Evolutionary conservation across 2,797 vertebrate genomes (phyloP).

Genomic region (Toxotes lorentzi): DNA sequence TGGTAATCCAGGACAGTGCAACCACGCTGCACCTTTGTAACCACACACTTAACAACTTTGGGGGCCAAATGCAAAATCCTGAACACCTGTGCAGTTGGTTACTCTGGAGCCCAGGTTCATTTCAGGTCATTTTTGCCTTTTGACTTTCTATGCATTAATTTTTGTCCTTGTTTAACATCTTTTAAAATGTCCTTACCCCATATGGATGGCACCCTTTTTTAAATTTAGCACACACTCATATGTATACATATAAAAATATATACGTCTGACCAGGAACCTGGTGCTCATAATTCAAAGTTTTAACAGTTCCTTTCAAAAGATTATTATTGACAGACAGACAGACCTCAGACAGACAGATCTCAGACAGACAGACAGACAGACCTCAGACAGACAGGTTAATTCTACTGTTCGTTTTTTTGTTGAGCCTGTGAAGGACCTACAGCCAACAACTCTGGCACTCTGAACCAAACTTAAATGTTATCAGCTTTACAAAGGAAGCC

Average conservation of each 20-base stretch:
- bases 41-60: background rate
- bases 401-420: background rate
- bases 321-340: too few relatives aligned
- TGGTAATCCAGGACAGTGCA: too few relatives aligned
- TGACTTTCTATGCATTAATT: too few relatives aligned
- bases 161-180: background rate
- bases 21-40: background rate
- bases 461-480: conserved; percentile 6
- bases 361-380: too few relatives aligned
- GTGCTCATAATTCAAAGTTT: background rate
- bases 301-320: background rate
- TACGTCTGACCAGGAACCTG: too few relatives aligned
- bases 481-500: background rate
- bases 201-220: background rate
- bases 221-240: background rate
- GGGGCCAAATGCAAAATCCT: background rate
- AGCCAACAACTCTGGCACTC: background rate
- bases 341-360: too few relatives aligned
- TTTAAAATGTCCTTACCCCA: too few relatives aligned
- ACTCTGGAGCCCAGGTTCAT: background rate
- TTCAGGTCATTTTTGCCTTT: background rate
- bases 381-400: background rate
- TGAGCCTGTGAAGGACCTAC: background rate
- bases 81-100: background rate
- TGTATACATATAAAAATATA: too few relatives aligned